Conservation (phyloP, 2,888 invertebrate species). For the Pterostichus madidus region DNA sequence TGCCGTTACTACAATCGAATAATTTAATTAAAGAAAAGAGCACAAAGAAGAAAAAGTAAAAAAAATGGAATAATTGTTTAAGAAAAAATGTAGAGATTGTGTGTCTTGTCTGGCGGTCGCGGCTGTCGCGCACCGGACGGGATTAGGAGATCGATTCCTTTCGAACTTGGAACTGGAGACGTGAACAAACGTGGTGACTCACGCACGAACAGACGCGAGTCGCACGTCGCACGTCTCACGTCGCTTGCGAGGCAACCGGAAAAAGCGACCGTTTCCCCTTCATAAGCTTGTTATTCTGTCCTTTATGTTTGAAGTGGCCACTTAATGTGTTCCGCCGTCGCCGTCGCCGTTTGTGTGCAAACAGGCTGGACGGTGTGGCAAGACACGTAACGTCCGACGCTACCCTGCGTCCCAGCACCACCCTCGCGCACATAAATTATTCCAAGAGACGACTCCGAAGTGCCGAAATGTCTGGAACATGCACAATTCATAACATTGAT, state of each 20-base stretch:
- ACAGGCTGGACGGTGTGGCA: conserved; percentile 31
- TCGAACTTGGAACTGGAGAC: conserved; percentile 69
- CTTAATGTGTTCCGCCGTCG: conserved; percentile 73
- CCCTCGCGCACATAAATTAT: conserved; percentile 58
- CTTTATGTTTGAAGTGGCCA: conserved; percentile 76
- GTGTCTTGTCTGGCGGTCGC: conserved; percentile 41
- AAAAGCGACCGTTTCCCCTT: conserved; percentile 54
- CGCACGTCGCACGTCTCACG: conserved; percentile 33
- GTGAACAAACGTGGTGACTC: conserved; percentile 49
- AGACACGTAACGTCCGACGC: conserved; percentile 27
- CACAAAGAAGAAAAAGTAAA: background rate
- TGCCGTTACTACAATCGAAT: conserved; percentile 24
- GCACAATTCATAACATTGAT: conserved; percentile 68
- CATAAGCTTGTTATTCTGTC: conserved; percentile 75
- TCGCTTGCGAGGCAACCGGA: conserved; percentile 41
- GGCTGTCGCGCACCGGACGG: conserved; percentile 72
- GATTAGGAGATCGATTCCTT: conserved; percentile 75
- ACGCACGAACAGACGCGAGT: conserved; percentile 55
- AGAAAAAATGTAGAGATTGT: conserved; percentile 44
- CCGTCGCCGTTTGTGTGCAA: conserved; percentile 48
- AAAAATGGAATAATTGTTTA: conserved; percentile 46
- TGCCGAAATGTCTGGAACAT: conserved; percentile 66
- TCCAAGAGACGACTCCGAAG: conserved; percentile 58
- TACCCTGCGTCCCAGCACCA: conserved; percentile 2
- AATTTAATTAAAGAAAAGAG: conserved; percentile 37